These are phyloP conservation scores for Eupsilia transversa DNA, from an alignment of 2,888 invertebrate species.

Conservation along the genomic window DNA sequence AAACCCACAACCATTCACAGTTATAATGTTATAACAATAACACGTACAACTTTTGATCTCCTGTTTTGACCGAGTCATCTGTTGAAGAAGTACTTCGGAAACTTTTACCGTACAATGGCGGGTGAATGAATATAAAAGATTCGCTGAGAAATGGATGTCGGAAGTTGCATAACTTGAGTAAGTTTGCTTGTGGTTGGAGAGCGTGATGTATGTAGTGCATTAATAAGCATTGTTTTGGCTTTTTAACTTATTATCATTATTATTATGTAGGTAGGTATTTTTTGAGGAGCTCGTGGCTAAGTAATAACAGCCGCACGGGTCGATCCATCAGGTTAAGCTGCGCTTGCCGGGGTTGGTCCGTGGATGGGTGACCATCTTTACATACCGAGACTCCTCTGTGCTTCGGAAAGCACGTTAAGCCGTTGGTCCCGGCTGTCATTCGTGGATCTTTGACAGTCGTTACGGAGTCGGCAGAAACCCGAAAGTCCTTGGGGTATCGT, in stretches of 20 bases:
- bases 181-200: constrained; percentile 10
- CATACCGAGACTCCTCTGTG: no score
- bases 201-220: constrained; percentile 11
- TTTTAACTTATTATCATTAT: neutral
- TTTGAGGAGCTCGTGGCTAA: no score
- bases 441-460: no score
- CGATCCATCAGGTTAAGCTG: no score
- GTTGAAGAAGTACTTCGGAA: constrained; percentile 33
- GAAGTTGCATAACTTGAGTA: constrained; percentile 28
- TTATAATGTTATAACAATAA: neutral
- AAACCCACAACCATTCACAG: neutral
- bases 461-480: no score
- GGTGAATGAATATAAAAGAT: constrained; percentile 45
- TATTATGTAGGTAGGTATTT: neutral
- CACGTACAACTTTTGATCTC: constrained; percentile 9
- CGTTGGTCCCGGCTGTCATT: no score
- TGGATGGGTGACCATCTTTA: no score
- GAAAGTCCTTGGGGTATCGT: no score
- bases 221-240: neutral
- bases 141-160: constrained; percentile 27
- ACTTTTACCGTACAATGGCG: constrained; percentile 33
- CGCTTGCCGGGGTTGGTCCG: no score
- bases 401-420: no score
- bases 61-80: constrained; percentile 14
- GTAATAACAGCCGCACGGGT: no score